Percentiles rank a stretch among this genome's conserved stretches.
Evolutionary conservation across 2,888 invertebrate genomes (phyloP).

Genomic region (Argyresthia goedartella): DNA sequence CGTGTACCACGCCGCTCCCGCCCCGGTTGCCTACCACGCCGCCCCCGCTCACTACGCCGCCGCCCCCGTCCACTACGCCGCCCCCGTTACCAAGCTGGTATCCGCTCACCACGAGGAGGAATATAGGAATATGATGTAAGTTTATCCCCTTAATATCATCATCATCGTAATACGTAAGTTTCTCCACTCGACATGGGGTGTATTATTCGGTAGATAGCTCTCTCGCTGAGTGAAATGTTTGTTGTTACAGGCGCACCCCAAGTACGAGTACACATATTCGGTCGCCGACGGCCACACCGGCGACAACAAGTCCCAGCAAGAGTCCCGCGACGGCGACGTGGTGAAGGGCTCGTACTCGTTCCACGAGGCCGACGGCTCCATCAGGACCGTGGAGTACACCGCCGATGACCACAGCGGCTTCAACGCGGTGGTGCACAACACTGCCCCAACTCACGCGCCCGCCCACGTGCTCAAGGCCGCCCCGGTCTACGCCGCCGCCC

Average conservation of each 20-base stretch:
- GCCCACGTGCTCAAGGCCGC: constrained; percentile 1
- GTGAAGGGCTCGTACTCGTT: constrained; percentile 37
- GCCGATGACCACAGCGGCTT: constrained; percentile 35
- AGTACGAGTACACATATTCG: constrained; percentile 69
- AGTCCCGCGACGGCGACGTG: constrained; percentile 55
- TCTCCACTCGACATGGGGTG: no score
- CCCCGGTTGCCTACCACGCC: constrained; percentile 17
- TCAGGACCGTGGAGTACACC: constrained; percentile 33
- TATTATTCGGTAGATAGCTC: no score
- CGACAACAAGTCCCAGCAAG: constrained; percentile 63
- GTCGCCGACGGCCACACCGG: constrained; percentile 69
- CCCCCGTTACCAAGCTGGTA: constrained; percentile 28
- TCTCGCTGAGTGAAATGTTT: neutral
- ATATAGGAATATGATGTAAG: constrained; percentile 14
- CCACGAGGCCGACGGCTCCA: constrained; percentile 28
- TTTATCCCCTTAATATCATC: no score
- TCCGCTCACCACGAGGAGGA: constrained; percentile 29
- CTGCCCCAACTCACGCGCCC: constrained; percentile 7
- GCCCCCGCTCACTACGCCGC: constrained; percentile 21
- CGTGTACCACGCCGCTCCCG: constrained; percentile 14
- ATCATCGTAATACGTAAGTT: no score
- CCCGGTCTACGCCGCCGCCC: neutral
- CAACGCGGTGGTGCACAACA: constrained; percentile 8
- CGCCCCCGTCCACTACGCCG: constrained; percentile 27
- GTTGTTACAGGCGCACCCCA: constrained; percentile 52